Evolutionary conservation across 2,113 vertebrate genomes (phyloP), one percentile per base, ranked within the genome.

Genomic region (Gila orcuttii): DNA sequence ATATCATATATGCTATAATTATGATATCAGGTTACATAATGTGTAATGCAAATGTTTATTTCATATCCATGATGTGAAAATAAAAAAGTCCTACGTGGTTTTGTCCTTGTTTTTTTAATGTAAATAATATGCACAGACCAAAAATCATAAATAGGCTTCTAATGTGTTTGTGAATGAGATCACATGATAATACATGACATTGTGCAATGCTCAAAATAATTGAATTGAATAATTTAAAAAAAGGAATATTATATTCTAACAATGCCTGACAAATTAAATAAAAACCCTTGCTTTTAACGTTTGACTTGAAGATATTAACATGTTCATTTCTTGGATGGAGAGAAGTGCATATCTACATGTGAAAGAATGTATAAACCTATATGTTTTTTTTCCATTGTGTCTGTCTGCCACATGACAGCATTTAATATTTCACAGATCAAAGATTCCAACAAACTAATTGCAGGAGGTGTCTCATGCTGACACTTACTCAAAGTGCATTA

Each of bases 11-110:
- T 81, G 13, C 25, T 31, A 19, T 69, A 36, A 80, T 47, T 31
- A 28, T 68, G 55, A 80, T 31, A 64, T 45, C 78, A 60, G 60
- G 25, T 81, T 50, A 50, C 79, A 82, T 33, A 82, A 82, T 69
- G 45, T 82, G 79, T 82, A 64, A 59, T 33, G 28, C 23, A 82
- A 68, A 69, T 77, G 74, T 21, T 76, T 19, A 76, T 76, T 55
- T 77, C 79, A 80, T 64, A 39, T 60, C 75, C 45, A 77, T 55
- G 50, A 55, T 69, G 62, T 52, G 9, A 23, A 82, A 81, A 69
- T 42, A 31, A 68, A 82, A 52, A 31, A 36, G 17, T 52, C 21
- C 5, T 64, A 55, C 10, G 55, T 42, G 33, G 42, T 42, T 39
- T 60, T 42, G 33, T 59, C 33, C 33, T 69, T 69, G 31, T 71